phyloP scores from a whole-genome alignment of 2,797 vertebrate genomes.

The Brachyrhaphis roseni region DNA sequence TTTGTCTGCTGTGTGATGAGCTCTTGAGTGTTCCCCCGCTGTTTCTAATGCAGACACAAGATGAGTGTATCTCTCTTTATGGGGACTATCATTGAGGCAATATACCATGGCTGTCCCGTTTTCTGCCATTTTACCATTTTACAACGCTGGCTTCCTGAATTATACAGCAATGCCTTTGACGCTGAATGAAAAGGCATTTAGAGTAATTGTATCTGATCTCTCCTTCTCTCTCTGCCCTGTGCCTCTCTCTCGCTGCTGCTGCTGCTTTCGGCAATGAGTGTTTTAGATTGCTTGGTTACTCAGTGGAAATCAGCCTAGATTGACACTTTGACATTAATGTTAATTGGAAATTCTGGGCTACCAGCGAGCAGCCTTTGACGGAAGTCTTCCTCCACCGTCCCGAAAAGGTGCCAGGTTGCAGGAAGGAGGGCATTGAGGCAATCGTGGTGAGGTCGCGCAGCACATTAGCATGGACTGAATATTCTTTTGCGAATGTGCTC shows the following conservation, averaged over 20 bases:
- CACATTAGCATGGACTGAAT: conserved; percentile 27
- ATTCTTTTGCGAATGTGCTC: conserved; percentile 35
- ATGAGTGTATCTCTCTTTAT: conserved; percentile 59
- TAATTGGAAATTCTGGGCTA: conserved; percentile 77
- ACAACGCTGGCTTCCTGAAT: conserved; percentile 60
- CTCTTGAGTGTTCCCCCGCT: conserved; percentile 22
- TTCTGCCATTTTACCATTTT: conserved; percentile 35
- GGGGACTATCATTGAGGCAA: conserved; percentile 44
- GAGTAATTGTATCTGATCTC: conserved; percentile 63
- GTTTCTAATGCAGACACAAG: conserved; percentile 31
- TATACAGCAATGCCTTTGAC: conserved; percentile 71
- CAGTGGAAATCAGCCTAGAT: conserved; percentile 76
- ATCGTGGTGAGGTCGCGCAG: conserved; percentile 21
- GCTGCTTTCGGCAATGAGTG: conserved; percentile 53
- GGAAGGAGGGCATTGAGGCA: conserved; percentile 4
- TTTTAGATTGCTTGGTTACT: conserved; percentile 69
- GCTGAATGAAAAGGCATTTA: conserved; percentile 56
- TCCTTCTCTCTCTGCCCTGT: conserved; percentile 8
- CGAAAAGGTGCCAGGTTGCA: conserved; percentile 36
- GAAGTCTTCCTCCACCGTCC: conserved; percentile 38
- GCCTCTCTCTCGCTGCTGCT: conserved; percentile 11
- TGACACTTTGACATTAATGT: conserved; percentile 77
- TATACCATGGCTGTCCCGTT: conserved; percentile 33
- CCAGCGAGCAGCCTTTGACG: conserved; percentile 57
- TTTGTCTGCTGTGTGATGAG: conserved; percentile 40